Percentiles rank a stretch among this genome's conserved stretches.
Evolutionary conservation across 2,113 vertebrate species (phyloP).

Genomic region (Myotis yumanensis): DNA sequence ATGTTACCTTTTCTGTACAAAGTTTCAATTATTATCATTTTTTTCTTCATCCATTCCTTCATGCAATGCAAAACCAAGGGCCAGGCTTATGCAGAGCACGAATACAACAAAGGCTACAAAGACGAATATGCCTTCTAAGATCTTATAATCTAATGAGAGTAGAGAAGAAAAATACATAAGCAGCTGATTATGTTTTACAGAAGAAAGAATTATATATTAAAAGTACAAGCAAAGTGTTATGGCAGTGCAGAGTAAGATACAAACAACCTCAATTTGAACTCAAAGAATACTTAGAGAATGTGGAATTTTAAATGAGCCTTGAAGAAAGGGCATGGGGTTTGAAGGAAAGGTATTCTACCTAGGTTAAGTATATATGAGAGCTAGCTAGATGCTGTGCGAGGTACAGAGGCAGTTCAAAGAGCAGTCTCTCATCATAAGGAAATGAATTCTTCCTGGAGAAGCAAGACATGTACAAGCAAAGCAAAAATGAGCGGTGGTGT

Average conservation of each 20-base stretch:
- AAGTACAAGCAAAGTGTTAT: neutral
- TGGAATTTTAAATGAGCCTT: neutral
- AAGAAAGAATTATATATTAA: neutral
- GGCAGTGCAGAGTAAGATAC: neutral
- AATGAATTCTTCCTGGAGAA: neutral
- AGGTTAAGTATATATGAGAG: neutral
- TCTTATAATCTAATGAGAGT: neutral
- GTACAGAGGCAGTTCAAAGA: neutral
- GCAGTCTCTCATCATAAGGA: neutral
- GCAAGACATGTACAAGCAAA: neutral
- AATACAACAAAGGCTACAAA: neutral
- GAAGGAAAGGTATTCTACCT: neutral
- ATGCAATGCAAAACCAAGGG: neutral
- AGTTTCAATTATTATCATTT: neutral
- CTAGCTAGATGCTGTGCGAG: neutral
- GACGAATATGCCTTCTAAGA: neutral
- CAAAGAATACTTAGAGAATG: neutral
- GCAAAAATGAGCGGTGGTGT: neutral
- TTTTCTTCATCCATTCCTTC: neutral
- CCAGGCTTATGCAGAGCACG: neutral
- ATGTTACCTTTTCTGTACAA: neutral
- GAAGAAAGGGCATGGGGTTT: neutral
- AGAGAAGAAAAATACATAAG: neutral
- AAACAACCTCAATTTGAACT: neutral
- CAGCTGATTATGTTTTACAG: neutral